Conservation (phyloP, 2,797 vertebrate species). For the Spinus olivaceus region DNA sequence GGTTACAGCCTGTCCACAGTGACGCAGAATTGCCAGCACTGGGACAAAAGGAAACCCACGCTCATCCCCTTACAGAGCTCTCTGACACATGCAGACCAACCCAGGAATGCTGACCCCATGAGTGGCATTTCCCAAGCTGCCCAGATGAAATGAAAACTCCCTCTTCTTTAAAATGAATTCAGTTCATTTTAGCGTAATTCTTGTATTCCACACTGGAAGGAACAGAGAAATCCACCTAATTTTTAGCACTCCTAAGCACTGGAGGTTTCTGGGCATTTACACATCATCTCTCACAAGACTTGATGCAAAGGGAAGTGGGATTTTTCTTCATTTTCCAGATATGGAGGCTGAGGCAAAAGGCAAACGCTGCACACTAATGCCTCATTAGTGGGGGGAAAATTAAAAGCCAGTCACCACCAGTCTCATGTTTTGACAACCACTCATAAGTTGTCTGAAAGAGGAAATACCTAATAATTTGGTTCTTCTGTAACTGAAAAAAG, state of each 20-base stretch:
- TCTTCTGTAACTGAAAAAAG: not conserved
- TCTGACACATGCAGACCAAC: not conserved
- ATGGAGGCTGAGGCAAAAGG: not conserved
- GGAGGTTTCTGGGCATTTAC: not conserved
- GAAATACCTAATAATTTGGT: not conserved
- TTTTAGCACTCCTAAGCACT: not conserved
- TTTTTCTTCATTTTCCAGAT: not conserved
- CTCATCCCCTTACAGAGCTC: not conserved
- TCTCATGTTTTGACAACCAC: not conserved
- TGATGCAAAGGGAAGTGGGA: not conserved
- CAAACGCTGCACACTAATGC: not conserved
- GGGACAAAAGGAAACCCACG: not conserved
- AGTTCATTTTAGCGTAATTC: not conserved
- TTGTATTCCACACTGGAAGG: not conserved
- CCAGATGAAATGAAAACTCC: not conserved
- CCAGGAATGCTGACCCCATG: not conserved
- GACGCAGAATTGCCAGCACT: accelerated
- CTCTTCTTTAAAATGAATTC: not conserved
- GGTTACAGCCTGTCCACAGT: not conserved
- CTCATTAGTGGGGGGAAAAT: not conserved
- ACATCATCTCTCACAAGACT: not conserved
- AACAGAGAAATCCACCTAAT: not conserved
- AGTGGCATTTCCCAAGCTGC: not conserved
- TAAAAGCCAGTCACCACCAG: not conserved
- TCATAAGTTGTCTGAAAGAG: not conserved